These are phyloP conservation scores for Cranoglanis bouderius DNA, from an alignment of 2,113 vertebrate genomes.

Conservation along the genomic window DNA sequence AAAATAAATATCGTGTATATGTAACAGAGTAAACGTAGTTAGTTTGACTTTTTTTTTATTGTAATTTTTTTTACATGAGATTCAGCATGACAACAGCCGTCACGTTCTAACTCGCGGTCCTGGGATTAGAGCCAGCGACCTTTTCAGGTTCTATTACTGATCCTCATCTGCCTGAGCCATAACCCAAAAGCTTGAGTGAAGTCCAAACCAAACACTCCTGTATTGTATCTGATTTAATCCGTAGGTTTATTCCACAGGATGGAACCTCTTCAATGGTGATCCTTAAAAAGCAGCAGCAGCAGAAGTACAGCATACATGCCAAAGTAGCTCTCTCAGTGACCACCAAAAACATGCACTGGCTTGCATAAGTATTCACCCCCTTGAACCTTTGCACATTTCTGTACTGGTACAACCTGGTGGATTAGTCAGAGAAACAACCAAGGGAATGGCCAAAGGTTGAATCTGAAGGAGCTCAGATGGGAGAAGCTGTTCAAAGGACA, in stretches of 20 bases:
- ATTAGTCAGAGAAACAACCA: background rate
- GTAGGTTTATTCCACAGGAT: background rate
- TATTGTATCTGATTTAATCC: conserved; percentile 27
- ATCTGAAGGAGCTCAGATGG: background rate
- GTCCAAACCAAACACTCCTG: conserved; percentile 34
- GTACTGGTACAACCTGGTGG: background rate
- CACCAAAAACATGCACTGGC: background rate
- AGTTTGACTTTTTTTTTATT: background rate
- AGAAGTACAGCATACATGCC: background rate
- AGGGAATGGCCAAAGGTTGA: background rate
- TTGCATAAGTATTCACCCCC: background rate
- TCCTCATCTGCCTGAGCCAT: background rate
- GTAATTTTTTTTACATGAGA: background rate
- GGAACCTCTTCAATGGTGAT: background rate
- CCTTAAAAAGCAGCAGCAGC: conserved; percentile 14
- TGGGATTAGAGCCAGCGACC: conserved; percentile 1
- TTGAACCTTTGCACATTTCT: background rate
- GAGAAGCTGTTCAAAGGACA: background rate
- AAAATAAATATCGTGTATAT: background rate
- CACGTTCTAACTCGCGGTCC: background rate
- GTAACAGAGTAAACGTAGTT: background rate
- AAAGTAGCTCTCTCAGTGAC: background rate
- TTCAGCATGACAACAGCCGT: background rate
- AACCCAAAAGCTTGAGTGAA: conserved; percentile 1
- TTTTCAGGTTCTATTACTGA: background rate